Evolutionary conservation across 2,113 vertebrate genomes (phyloP), one percentile per base, ranked within the genome.

Genomic region (Mungos mungo): DNA sequence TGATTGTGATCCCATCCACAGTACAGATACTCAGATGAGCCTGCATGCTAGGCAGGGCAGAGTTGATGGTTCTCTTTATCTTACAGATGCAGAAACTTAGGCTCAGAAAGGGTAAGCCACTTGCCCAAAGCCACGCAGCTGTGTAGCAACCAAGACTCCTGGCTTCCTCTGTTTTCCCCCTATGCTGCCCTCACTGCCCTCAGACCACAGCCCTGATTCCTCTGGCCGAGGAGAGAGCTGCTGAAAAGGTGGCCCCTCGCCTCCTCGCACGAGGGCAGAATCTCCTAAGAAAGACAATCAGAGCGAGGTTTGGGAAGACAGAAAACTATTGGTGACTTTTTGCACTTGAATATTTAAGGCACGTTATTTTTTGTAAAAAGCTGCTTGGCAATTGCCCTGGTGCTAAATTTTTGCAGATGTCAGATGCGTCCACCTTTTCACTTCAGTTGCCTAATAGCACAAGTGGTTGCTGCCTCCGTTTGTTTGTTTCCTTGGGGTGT

Each of bases 401-500:
- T 52, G 60, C 71, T 94, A 41, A 41, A 23, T 71, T 76, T 86
- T 84, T 60, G 41, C 68, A 76, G 85, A 71, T 14, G 19, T 95
- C 54, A 86, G 79, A 81, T 54, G 88, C 27, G 3, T 18, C 27
- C 50, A 52, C 76, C 29, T 90, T 88, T 50, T 77, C 84, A 25
- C 95, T 86, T 65, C 74, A 47, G 95, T 16, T 33, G 77, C 71
- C 96, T 82, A 72, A 82, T 3, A 33, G 93, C 77, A 35, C 25
- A 38, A 83, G 74, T 10, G 83, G 11, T 33, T 21, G 25, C 25
- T 23, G 0, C 47, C 80, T 93, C 85, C 4, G 4, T 93, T 71
- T 90, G 94, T 87, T 93, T 77, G 50, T 72, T 90, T 93, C 93
- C 93, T 77, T 38, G 89, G 76, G 25, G 45, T 83, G 76, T 4